phyloP scores from a whole-genome alignment of 2,888 invertebrate species.

The Drosophila pseudotakahashii region DNA sequence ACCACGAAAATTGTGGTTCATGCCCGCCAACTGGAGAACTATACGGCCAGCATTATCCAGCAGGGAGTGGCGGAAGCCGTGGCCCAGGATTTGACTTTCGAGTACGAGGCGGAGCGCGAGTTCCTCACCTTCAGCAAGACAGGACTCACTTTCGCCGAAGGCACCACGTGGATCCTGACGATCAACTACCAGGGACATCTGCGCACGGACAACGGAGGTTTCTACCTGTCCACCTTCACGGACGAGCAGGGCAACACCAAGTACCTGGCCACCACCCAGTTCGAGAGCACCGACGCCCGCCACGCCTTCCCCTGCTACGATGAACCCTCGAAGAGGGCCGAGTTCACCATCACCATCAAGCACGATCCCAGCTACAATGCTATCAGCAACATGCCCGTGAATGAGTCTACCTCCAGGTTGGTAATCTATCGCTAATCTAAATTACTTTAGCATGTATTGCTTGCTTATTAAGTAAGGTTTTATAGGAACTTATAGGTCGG shows the following conservation, averaged over 20 bases:
- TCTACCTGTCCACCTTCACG: conserved; percentile 86
- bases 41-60: conserved; percentile 54
- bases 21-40: conserved; percentile 60
- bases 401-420: conserved; percentile 43
- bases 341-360: conserved; percentile 75
- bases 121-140: conserved; percentile 69
- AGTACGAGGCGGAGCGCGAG: conserved; percentile 64
- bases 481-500: background rate
- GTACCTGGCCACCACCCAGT: conserved; percentile 88
- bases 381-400: conserved; percentile 85
- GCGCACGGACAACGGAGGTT: conserved; percentile 87
- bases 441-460: background rate
- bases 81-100: conserved; percentile 11
- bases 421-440: conserved; percentile 3
- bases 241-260: conserved; percentile 64
- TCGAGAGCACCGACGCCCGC: conserved; percentile 88
- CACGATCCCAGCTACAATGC: conserved; percentile 78
- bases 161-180: conserved; percentile 84
- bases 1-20: conserved; percentile 73
- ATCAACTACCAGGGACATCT: conserved; percentile 87
- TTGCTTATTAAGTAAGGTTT: too few relatives aligned
- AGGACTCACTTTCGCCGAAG: conserved; percentile 49
- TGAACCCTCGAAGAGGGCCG: conserved; percentile 89
- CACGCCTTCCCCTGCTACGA: conserved; percentile 91
- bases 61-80: conserved; percentile 7